Conservation (phyloP, 2,797 vertebrate genomes). For the Lerista edwardsae region DNA sequence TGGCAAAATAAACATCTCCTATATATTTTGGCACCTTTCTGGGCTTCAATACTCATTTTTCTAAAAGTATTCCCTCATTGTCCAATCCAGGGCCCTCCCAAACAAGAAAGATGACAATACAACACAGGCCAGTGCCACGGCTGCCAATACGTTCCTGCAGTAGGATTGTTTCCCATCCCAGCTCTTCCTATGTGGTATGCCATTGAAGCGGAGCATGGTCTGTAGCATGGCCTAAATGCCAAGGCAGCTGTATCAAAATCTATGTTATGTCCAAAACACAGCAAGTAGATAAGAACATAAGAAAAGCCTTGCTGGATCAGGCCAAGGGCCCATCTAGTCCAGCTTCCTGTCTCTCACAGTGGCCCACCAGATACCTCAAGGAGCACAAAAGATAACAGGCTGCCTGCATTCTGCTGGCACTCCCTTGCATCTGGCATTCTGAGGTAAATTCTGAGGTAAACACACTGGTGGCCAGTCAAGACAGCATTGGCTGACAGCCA, state of each 20-base stretch:
- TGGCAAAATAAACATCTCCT: slow-evolving; percentile 24
- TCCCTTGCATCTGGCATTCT: too few species aligned
- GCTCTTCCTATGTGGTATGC: not conserved
- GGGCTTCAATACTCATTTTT: not conserved
- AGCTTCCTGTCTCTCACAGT: too few species aligned
- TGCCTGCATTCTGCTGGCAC: too few species aligned
- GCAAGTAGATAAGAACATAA: too few species aligned
- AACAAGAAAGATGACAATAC: not conserved
- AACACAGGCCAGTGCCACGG: not conserved
- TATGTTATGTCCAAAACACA: too few species aligned
- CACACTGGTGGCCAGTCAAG: too few species aligned
- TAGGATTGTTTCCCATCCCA: not conserved
- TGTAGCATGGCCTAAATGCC: not conserved
- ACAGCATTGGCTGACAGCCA: too few species aligned
- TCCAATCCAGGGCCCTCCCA: not conserved
- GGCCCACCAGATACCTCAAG: too few species aligned
- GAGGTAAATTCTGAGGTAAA: too few species aligned
- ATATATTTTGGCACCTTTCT: not conserved
- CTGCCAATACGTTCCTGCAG: not conserved
- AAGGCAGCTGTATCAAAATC: not conserved
- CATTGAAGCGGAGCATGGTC: not conserved
- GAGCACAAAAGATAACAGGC: too few species aligned
- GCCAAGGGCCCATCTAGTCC: too few species aligned
- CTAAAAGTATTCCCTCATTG: not conserved
- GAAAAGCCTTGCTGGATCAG: too few species aligned